A percentile compares a stretch with the other conserved stretches of the same genome.
phyloP scores from a whole-genome alignment of 2,888 invertebrate genomes.

The Trichogramma evanescens region DNA sequence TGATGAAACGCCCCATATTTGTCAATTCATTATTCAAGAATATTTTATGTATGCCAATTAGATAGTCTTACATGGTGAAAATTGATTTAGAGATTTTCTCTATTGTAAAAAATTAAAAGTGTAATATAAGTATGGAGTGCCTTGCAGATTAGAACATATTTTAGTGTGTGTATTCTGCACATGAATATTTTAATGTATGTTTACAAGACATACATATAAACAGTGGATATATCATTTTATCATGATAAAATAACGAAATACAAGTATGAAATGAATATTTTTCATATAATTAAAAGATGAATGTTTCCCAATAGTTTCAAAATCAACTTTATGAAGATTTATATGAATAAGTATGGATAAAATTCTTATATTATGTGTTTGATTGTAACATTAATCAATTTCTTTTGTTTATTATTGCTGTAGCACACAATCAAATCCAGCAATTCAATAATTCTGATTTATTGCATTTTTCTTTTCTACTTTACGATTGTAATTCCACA shows the following conservation, averaged over 20 bases:
- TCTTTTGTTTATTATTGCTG: too few relatives aligned
- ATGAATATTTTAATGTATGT: slow-evolving; percentile 1
- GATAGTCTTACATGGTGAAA: slow-evolving; percentile 9
- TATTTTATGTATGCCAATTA: too few relatives aligned
- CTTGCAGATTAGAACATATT: slow-evolving; percentile 45
- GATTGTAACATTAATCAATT: too few relatives aligned
- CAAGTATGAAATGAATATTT: slow-evolving; percentile 27
- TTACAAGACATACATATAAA: slow-evolving; percentile 16
- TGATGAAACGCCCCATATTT: background rate
- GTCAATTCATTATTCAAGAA: background rate
- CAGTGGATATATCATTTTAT: slow-evolving; percentile 28
- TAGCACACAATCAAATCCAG: too few relatives aligned
- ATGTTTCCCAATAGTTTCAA: slow-evolving; percentile 22
- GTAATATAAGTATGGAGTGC: slow-evolving; percentile 48
- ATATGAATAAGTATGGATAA: slow-evolving; percentile 14
- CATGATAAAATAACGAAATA: slow-evolving; percentile 31
- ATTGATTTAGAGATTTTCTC: slow-evolving; percentile 20
- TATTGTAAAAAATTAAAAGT: slow-evolving; percentile 41
- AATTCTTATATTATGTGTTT: background rate
- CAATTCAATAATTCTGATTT: too few relatives aligned
- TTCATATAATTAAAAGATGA: slow-evolving; percentile 28
- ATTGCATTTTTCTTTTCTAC: too few relatives aligned
- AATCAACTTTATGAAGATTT: slow-evolving; percentile 16
- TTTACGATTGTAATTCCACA: too few relatives aligned
- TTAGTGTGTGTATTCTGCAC: slow-evolving; percentile 10